These are phyloP conservation scores for Stigmatopora nigra DNA, from an alignment of 2,113 vertebrate species.

Conservation along the genomic window DNA sequence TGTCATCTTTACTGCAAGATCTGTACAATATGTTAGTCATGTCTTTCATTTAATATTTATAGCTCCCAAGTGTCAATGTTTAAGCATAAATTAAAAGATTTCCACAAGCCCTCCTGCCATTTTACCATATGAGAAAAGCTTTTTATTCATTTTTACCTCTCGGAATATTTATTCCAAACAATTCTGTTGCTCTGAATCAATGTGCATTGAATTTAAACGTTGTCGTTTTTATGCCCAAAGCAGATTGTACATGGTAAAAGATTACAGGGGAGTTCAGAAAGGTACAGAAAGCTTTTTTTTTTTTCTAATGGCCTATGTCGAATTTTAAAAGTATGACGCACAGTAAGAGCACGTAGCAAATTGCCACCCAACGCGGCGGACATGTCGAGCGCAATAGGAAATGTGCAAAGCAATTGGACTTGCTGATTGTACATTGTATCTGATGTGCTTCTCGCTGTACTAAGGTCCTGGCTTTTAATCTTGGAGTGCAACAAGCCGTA, in stretches of 20 bases:
- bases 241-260: conserved; percentile 3
- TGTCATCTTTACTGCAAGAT: no score
- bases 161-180: conserved; percentile 11
- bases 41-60: background rate
- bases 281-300: conserved; percentile 6
- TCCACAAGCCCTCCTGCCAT: conserved; percentile 2
- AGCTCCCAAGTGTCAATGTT: background rate
- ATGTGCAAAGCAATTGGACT: background rate
- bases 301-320: background rate
- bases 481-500: background rate
- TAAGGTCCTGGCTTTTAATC: background rate
- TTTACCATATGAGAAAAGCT: background rate
- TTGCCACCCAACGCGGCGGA: background rate
- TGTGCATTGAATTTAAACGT: conserved; percentile 15
- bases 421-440: background rate
- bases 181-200: conserved; percentile 16
- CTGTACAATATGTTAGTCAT: no score
- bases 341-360: conserved; percentile 3
- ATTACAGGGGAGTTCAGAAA: background rate
- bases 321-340: background rate
- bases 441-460: background rate
- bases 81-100: background rate
- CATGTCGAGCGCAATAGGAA: background rate
- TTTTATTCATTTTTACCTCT: background rate
- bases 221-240: conserved; percentile 22